Evolutionary conservation across 2,113 vertebrate species (phyloP).

Genomic region (Colistium nudipinnis): DNA sequence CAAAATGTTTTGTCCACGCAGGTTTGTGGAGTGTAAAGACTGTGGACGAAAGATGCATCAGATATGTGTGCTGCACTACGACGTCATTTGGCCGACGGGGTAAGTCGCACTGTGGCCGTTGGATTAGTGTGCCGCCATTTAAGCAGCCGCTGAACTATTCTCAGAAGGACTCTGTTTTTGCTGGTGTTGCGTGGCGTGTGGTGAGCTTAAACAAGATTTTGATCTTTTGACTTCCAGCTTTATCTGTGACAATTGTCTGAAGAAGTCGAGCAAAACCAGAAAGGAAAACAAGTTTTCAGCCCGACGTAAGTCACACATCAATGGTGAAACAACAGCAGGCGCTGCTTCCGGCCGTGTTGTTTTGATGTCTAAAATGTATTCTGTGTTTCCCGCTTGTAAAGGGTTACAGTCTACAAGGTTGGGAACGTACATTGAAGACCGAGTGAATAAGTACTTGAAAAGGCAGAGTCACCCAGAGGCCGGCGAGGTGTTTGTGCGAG

Average conservation of each 20-base stretch:
- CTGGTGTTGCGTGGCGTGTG: not conserved
- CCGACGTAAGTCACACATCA: constrained; percentile 86
- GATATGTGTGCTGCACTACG: constrained; percentile 98
- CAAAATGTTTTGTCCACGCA: constrained; percentile 61
- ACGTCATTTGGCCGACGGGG: constrained; percentile 98
- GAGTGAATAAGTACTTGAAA: constrained; percentile 98
- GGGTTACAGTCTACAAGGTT: constrained; percentile 92
- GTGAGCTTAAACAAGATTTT: not conserved
- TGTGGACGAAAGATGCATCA: constrained; percentile 99
- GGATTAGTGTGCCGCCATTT: not conserved
- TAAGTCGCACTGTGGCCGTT: constrained; percentile 69
- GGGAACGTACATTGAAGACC: constrained; percentile 94
- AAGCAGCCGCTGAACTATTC: not conserved
- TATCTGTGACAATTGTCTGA: constrained; percentile 97
- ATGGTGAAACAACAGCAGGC: not conserved
- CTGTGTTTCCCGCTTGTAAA: constrained; percentile 55
- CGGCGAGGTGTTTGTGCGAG: constrained; percentile 96
- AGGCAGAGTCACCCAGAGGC: constrained; percentile 97
- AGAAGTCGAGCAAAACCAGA: constrained; percentile 92
- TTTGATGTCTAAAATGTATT: not conserved
- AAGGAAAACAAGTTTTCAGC: constrained; percentile 99
- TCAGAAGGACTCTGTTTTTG: not conserved
- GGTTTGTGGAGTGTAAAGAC: constrained; percentile 99
- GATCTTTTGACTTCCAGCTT: constrained; percentile 82
- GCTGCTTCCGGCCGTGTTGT: too few relatives aligned